Conservation (phyloP, 2,113 vertebrate species). For the Ammodytes dubius region DNA sequence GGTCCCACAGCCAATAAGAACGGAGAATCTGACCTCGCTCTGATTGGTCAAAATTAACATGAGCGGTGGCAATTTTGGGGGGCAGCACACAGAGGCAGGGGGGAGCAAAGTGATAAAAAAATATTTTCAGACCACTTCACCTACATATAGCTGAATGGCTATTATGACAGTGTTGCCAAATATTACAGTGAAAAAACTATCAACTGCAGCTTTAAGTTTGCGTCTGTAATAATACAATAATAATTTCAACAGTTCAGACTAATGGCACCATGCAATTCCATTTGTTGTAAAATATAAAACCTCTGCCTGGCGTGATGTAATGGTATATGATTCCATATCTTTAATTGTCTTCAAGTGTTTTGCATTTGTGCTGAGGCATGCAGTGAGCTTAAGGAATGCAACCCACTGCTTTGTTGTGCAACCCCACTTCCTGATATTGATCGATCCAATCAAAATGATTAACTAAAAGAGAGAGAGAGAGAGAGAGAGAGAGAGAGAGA, state of each 20-base stretch:
- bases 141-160: too few species aligned
- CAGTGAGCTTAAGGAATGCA: conserved; percentile 26
- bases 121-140: too few species aligned
- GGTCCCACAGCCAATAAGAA: too few species aligned
- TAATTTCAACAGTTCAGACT: neutral
- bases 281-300: neutral
- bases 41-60: too few species aligned
- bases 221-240: too few species aligned
- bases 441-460: conserved; percentile 71
- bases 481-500: neutral
- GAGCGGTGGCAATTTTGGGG: too few species aligned
- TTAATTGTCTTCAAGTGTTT: conserved; percentile 9
- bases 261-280: neutral
- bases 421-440: conserved; percentile 60
- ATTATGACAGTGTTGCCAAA: too few species aligned
- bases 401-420: conserved; percentile 43
- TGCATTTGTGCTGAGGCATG: conserved; percentile 56
- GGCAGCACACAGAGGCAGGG: too few species aligned
- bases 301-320: neutral
- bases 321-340: neutral
- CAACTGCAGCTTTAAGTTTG: too few species aligned
- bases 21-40: too few species aligned
- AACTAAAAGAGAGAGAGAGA: conserved; percentile 36
- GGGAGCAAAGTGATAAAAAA: too few species aligned
- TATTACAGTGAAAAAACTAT: too few species aligned